Base-by-base conservation (phyloP, 2,113 vertebrate species). In the Colossoma macropomum region DNA sequence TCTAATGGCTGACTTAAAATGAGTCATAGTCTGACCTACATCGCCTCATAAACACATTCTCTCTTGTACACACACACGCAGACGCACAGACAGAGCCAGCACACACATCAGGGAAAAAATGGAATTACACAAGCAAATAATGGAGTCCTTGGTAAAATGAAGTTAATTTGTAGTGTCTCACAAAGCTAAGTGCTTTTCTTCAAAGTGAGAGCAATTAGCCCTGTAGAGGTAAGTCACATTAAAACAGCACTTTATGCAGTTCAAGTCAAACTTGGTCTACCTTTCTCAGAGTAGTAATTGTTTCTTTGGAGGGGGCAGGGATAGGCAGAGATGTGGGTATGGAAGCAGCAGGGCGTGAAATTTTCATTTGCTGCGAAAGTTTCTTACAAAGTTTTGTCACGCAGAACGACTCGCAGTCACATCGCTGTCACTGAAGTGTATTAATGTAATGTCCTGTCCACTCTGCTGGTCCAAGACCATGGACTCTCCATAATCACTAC, bases 361-460 rank as follows among this genome's bases (percentile, higher is more conserved):
- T 88, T 86, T 87, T 79, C 77, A 90, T 89, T 89, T 89, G 81
- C 75, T 88, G 54, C 11, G 28, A 82, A 84, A 59, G 79, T 89
- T 79, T 71, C n/a, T 69, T n/a, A 52, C 72, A 78, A 82, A 66
- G 78, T 80, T 89, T 86, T 87, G 79, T 84, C 56, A 84, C 81
- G 59, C 80, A 79, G 75, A 90, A 81, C 83, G 70, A 79, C 85
- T 88, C 81, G 4, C 25, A 23, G 81, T 76, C 87, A 86, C 66
- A 88, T 41, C 27, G 77, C 77, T 81, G 82, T 85, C 77, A n/a
- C 82, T 83, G 76, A 66, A 81, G 38, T 13, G 34, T 78, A 81
- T 88, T 75, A 87, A 73, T 86, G 83, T 78, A 86, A 84, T 84
- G 60, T 45, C 23, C 59, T 79, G 25, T 59, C 74, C 82, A 38